Conservation (phyloP, 2,888 invertebrate species). For the Aproaerema taeniolella region DNA sequence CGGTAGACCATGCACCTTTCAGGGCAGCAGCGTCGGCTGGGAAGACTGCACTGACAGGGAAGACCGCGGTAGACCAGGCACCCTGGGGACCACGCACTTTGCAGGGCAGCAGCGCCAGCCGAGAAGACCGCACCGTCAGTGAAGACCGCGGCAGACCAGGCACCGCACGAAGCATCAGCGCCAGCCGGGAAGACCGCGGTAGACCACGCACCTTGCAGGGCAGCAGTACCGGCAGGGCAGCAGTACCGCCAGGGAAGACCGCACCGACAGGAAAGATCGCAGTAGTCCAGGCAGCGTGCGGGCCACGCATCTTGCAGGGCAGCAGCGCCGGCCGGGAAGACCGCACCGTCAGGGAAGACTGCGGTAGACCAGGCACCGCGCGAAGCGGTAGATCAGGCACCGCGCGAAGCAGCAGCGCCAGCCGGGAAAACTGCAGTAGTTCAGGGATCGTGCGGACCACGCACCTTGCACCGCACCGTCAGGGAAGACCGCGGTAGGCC, state of each 20-base stretch:
- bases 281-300: not conserved
- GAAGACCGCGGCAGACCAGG: conserved; percentile 3
- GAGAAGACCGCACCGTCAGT: conserved; percentile 1
- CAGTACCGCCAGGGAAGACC: conserved; percentile 4
- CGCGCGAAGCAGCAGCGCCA: not conserved
- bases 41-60: not conserved
- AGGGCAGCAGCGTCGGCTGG: conserved; percentile 2
- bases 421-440: not conserved
- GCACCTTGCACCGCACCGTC: conserved; percentile 1
- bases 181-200: conserved; percentile 3
- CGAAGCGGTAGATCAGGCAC: conserved; percentile 2
- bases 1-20: too few species aligned
- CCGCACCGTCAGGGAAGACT: conserved; percentile 2
- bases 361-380: too few species aligned
- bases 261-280: conserved; percentile 4
- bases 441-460: not conserved
- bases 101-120: conserved; percentile 5
- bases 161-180: conserved; percentile 8
- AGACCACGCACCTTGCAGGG: conserved; percentile 9
- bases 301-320: conserved; percentile 13
- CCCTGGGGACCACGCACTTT: not conserved
- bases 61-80: not conserved
- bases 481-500: conserved; percentile 3
- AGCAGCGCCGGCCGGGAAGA: conserved; percentile 13
- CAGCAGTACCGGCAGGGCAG: conserved; percentile 12